A percentile compares a stretch with the other conserved stretches of the same genome.
Evolutionary conservation across 2,797 vertebrate species (phyloP).

Genomic region (Pristis pectinata): DNA sequence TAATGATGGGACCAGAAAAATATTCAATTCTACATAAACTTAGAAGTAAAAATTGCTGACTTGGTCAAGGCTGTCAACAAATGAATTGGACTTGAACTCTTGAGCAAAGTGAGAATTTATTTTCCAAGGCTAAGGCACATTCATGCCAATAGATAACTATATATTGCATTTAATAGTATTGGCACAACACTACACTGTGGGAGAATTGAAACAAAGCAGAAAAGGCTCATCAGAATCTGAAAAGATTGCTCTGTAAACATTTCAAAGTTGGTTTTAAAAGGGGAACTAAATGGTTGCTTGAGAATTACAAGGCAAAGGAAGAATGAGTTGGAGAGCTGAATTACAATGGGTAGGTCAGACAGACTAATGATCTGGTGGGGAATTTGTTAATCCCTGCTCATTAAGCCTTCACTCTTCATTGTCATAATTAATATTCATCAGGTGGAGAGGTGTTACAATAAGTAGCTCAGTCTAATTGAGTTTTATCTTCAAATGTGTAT

Average conservation of each 20-base stretch:
- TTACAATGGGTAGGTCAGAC: not conserved
- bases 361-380: not conserved
- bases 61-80: not conserved
- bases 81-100: not conserved
- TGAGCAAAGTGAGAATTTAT: not conserved
- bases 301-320: not conserved
- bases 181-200: not conserved
- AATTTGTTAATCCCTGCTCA: not conserved
- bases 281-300: not conserved
- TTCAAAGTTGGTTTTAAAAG: not conserved
- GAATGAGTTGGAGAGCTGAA: not conserved
- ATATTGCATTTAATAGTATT: not conserved
- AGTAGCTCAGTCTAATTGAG: too few species aligned
- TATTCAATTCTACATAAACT: not conserved
- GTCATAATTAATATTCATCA: too few species aligned
- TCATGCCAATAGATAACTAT: not conserved
- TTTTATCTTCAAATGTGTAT: too few species aligned
- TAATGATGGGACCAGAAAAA: not conserved
- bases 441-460: too few species aligned
- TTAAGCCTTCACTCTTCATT: too few species aligned
- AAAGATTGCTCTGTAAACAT: not conserved
- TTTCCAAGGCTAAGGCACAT: not conserved
- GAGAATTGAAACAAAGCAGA: not conserved
- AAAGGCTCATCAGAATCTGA: not conserved
- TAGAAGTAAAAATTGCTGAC: conserved; percentile 19